A percentile compares a stretch with the other conserved stretches of the same genome.
Conservation (phyloP, 2,888 invertebrate genomes). For the Tryphoninae sp. region DNA sequence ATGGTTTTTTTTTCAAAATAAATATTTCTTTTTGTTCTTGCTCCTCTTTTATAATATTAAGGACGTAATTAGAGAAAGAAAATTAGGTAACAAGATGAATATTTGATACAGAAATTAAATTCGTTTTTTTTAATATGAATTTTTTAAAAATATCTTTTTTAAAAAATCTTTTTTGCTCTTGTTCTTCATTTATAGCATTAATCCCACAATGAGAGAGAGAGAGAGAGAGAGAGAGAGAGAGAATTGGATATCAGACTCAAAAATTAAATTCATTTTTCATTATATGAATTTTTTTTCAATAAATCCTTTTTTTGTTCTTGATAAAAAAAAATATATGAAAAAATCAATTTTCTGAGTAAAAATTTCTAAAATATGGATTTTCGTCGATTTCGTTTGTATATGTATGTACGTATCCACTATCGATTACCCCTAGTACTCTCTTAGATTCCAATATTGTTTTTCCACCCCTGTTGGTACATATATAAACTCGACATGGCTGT, state of each 20-base stretch:
- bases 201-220: neutral
- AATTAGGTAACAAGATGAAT: neutral
- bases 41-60: neutral
- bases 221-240: too few relatives aligned
- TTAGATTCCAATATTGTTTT: slow-evolving; percentile 46
- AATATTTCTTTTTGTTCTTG: too few relatives aligned
- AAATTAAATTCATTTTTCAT: neutral
- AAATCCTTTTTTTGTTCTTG: too few relatives aligned
- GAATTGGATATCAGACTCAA: neutral
- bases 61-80: neutral
- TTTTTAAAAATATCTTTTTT: too few relatives aligned
- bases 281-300: too few relatives aligned
- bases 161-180: too few relatives aligned
- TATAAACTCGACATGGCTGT: slow-evolving; percentile 8
- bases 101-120: too few relatives aligned
- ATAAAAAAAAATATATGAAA: neutral
- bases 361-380: neutral
- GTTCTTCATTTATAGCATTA: neutral
- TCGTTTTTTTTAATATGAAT: too few relatives aligned
- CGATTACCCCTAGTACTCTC: slow-evolving; percentile 29
- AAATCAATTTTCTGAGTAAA: neutral
- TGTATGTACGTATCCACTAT: neutral
- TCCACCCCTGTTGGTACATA: neutral
- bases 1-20: too few relatives aligned
- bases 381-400: neutral